phyloP scores from a whole-genome alignment of 2,797 vertebrate genomes.

The Acanthiza pusilla region DNA sequence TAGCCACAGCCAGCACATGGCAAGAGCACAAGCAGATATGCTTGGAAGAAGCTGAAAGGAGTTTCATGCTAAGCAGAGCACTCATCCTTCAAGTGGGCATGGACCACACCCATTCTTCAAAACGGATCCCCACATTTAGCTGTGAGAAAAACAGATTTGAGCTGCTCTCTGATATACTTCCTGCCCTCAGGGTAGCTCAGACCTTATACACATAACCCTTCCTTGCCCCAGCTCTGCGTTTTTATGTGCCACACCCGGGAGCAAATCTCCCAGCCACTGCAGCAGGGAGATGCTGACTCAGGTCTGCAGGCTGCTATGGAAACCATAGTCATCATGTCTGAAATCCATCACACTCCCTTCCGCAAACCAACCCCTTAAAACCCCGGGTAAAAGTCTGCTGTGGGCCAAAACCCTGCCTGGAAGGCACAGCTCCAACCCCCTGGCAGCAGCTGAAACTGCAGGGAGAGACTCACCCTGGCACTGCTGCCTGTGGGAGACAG shows the following conservation, averaged over 20 bases:
- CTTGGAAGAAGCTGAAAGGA: background rate
- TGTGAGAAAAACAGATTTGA: background rate
- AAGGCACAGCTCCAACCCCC: background rate
- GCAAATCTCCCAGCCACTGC: background rate
- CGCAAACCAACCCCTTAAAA: background rate
- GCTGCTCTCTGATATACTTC: background rate
- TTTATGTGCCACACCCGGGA: fast-evolving
- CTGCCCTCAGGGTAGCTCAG: background rate
- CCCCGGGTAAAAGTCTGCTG: background rate
- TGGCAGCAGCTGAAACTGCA: background rate
- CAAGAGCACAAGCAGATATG: background rate
- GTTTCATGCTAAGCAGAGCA: background rate
- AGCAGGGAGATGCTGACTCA: constrained; percentile 5
- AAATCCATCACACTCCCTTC: background rate
- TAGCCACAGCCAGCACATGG: background rate
- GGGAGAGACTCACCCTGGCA: background rate
- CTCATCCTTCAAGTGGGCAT: fast-evolving
- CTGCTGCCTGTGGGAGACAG: background rate
- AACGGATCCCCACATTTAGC: background rate
- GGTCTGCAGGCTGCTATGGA: background rate
- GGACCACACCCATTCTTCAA: background rate
- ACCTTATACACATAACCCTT: background rate
- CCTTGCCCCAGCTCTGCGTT: background rate
- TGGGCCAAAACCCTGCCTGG: background rate
- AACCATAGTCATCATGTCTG: background rate